Evolutionary conservation across 2,113 vertebrate species (phyloP).

Genomic region (Notechis scutatus): DNA sequence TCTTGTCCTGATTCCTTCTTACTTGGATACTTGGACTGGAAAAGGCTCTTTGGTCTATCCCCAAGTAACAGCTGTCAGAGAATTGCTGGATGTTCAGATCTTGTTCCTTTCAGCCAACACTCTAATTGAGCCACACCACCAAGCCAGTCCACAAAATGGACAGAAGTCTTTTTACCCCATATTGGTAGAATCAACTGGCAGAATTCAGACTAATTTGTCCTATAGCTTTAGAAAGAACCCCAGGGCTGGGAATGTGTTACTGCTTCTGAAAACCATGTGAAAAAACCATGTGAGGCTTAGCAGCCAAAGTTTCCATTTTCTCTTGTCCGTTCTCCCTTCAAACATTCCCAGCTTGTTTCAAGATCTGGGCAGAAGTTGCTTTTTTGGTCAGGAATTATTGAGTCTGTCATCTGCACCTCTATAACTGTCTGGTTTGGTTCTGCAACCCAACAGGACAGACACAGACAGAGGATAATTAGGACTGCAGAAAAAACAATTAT

Average conservation of each 20-base stretch:
- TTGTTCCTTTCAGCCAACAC: neutral
- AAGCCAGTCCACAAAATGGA: neutral
- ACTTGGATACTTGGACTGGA: neutral
- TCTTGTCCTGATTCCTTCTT: neutral
- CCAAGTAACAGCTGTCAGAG: neutral
- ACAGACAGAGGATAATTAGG: too few relatives aligned
- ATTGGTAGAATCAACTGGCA: neutral
- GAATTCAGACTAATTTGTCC: neutral
- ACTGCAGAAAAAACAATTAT: too few relatives aligned
- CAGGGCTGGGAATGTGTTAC: neutral
- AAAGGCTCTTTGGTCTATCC: neutral
- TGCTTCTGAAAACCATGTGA: neutral
- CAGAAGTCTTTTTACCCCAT: neutral
- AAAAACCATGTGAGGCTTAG: neutral
- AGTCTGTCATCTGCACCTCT: too few relatives aligned
- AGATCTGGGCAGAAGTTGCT: neutral
- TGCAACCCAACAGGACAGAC: too few relatives aligned
- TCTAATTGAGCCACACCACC: neutral
- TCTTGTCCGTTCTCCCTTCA: neutral
- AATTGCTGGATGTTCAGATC: neutral
- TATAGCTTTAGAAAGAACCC: neutral
- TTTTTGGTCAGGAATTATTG: neutral
- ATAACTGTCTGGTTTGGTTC: too few relatives aligned
- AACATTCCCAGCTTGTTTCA: neutral
- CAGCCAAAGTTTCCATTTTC: neutral